These are phyloP conservation scores for Fringilla coelebs DNA, from an alignment of 2,797 vertebrate genomes.

Conservation along the genomic window DNA sequence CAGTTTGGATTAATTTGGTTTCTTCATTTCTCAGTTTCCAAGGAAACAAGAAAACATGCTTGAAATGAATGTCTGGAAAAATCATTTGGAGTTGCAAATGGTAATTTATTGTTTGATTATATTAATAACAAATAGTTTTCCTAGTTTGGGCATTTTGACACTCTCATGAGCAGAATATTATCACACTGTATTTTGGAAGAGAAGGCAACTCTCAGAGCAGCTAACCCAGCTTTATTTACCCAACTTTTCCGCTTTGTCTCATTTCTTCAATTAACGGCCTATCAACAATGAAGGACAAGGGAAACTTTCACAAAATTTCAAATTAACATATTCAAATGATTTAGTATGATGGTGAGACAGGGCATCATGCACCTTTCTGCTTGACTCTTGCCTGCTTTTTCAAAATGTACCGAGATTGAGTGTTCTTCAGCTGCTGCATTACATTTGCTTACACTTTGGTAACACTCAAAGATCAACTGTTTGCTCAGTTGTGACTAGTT, in stretches of 20 bases:
- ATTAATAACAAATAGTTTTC: neutral
- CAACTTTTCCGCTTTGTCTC: neutral
- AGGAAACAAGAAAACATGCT: neutral
- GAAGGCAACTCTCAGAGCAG: neutral
- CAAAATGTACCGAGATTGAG: neutral
- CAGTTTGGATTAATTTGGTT: neutral
- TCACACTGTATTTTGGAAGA: neutral
- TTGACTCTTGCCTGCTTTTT: neutral
- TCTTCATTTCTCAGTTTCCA: conserved; percentile 35
- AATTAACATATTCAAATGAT: neutral
- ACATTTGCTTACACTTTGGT: neutral
- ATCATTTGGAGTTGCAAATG: neutral
- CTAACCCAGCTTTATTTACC: neutral
- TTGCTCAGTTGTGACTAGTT: neutral
- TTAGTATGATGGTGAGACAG: neutral
- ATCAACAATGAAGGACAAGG: neutral
- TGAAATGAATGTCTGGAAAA: neutral
- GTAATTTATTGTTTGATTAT: neutral
- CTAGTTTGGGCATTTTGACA: neutral
- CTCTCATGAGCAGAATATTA: neutral
- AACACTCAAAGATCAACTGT: neutral
- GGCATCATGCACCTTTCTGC: neutral
- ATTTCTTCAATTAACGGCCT: neutral
- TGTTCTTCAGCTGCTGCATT: neutral
- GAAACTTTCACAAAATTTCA: neutral